Evolutionary conservation across 1,140 invertebrate genomes (phyloP).

Genomic region (Yoshiicerus persimilis): DNA sequence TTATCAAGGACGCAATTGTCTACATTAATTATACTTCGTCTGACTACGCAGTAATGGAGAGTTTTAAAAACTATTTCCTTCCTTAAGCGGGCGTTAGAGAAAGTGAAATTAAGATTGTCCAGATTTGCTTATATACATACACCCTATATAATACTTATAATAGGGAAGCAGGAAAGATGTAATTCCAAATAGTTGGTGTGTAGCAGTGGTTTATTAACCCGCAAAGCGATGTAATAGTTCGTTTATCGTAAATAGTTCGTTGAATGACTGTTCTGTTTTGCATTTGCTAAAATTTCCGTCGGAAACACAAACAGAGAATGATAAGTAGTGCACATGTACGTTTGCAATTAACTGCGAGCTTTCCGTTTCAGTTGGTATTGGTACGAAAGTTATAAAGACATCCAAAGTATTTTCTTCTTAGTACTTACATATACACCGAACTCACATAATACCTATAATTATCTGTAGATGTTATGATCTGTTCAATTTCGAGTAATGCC

Average conservation of each 20-base stretch:
- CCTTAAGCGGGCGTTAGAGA: no score
- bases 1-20: no score
- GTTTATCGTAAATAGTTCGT: background rate
- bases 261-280: background rate
- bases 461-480: background rate
- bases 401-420: background rate
- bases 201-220: background rate
- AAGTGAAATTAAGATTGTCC: no score
- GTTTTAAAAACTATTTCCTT: no score
- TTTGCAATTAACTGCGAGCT: no score
- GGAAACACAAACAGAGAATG: background rate
- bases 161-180: no score
- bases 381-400: no score
- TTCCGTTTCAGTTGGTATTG: no score
- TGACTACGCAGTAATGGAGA: no score
- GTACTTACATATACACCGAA: background rate
- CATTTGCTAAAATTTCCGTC: background rate
- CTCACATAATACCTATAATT: background rate
- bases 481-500: background rate
- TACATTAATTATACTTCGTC: no score
- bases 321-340: background rate
- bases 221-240: background rate
- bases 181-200: no score
- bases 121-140: background rate
- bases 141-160: no score